phyloP scores from a whole-genome alignment of 2,888 invertebrate species.

The Lordiphosa fenestrarum region DNA sequence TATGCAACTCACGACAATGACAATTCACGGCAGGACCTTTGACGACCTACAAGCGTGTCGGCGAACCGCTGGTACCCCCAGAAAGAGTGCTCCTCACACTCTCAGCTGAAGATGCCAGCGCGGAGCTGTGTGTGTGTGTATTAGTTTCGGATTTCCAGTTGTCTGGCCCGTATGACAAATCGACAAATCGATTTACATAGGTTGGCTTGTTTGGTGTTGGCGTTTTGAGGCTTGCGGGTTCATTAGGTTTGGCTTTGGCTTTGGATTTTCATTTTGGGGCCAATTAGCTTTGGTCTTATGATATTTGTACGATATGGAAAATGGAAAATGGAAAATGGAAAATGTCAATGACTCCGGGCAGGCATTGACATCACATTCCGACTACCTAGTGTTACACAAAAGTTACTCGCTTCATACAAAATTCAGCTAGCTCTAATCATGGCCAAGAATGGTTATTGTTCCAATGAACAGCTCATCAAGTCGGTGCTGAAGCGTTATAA shows the following conservation, averaged over 20 bases:
- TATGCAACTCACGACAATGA: slow-evolving; percentile 75
- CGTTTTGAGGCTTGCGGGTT: slow-evolving; percentile 41
- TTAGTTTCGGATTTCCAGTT: slow-evolving; percentile 12
- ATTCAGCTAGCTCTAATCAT: slow-evolving; percentile 15
- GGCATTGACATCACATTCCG: too few species aligned
- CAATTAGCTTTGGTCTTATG: slow-evolving; percentile 53
- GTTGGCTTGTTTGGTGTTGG: slow-evolving; percentile 27
- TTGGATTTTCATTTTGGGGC: slow-evolving; percentile 33
- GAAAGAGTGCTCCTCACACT: slow-evolving; percentile 51
- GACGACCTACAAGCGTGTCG: slow-evolving; percentile 74
- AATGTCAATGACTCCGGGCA: too few species aligned
- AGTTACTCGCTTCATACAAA: not conserved
- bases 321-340: too few species aligned
- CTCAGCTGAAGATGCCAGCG: slow-evolving; percentile 25
- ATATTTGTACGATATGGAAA: too few species aligned
- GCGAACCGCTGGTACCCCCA: slow-evolving; percentile 29
- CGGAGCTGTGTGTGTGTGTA: not conserved
- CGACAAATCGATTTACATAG: slow-evolving; percentile 70
- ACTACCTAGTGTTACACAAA: too few species aligned
- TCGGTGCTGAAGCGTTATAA: slow-evolving; percentile 22
- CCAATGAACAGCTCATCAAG: slow-evolving; percentile 25
- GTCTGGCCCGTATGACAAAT: slow-evolving; percentile 62
- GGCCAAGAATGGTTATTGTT: slow-evolving; percentile 39
- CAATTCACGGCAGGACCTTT: slow-evolving; percentile 75
- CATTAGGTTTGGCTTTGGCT: slow-evolving; percentile 55